These are phyloP conservation scores for Aspidapion aeneum DNA, from an alignment of 2,888 invertebrate genomes.

Conservation along the genomic window DNA sequence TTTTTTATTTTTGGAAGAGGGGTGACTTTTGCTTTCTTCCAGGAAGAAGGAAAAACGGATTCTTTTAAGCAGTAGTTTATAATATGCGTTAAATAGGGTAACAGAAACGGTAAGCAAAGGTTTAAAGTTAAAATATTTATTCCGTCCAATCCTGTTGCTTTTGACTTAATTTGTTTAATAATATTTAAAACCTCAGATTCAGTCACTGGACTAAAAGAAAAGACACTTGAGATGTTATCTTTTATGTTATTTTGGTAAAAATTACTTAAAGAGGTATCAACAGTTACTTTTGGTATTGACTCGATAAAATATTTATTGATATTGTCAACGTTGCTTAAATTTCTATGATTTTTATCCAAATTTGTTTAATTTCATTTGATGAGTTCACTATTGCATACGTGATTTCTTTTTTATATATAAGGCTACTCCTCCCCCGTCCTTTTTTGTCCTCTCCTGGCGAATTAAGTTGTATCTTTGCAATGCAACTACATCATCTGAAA, in stretches of 20 bases:
- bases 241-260: neutral
- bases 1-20: conserved; percentile 6
- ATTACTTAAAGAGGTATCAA: neutral
- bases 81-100: conserved; percentile 16
- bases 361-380: neutral
- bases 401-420: neutral
- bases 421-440: neutral
- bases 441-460: neutral
- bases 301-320: neutral
- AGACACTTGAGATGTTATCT: neutral
- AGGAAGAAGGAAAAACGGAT: conserved; percentile 7
- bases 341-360: too few species aligned
- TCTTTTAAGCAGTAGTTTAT: conserved; percentile 11
- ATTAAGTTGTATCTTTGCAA: neutral
- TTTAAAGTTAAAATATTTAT: conserved; percentile 15
- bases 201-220: conserved; percentile 1
- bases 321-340: neutral
- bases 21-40: conserved; percentile 5
- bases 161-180: too few species aligned
- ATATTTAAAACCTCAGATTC: too few species aligned
- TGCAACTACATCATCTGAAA: neutral
- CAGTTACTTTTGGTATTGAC: neutral
- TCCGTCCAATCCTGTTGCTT: too few species aligned
- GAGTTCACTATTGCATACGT: neutral
- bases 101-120: conserved; percentile 14